phyloP scores from a whole-genome alignment of 2,113 vertebrate species.

The Rhabdomys dilectus region DNA sequence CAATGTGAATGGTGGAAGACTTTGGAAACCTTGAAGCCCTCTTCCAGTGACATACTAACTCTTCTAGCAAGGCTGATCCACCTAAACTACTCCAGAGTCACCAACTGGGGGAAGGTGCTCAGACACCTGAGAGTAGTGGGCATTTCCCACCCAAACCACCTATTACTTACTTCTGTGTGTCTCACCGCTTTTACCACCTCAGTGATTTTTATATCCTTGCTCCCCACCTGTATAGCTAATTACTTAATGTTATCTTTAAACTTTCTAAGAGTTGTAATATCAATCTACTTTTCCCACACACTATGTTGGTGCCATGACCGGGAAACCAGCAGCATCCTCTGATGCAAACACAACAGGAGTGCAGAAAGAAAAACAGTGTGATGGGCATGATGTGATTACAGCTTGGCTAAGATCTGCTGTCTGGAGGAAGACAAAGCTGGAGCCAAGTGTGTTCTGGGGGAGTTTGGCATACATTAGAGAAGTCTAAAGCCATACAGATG shows the following conservation, averaged over 20 bases:
- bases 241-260: conserved; percentile 46
- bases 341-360: conserved; percentile 40
- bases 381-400: conserved; percentile 49
- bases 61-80: background rate
- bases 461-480: conserved; percentile 29
- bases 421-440: conserved; percentile 1
- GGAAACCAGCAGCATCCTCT: conserved; percentile 25
- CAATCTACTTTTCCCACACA: conserved; percentile 59
- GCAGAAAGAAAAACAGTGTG: conserved; percentile 63
- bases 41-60: background rate
- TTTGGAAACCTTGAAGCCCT: background rate
- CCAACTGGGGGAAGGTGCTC: background rate
- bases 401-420: conserved; percentile 50
- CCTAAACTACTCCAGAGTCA: background rate
- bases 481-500: background rate
- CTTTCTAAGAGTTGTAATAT: conserved; percentile 45
- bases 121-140: background rate
- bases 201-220: conserved; percentile 21
- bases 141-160: background rate
- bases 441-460: conserved; percentile 42
- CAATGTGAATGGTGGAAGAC: background rate
- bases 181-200: background rate
- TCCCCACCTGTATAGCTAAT: conserved; percentile 39
- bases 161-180: background rate
- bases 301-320: background rate